These are phyloP conservation scores for Macrobrachium rosenbergii DNA, from an alignment of 1,140 invertebrate species.

Conservation along the genomic window DNA sequence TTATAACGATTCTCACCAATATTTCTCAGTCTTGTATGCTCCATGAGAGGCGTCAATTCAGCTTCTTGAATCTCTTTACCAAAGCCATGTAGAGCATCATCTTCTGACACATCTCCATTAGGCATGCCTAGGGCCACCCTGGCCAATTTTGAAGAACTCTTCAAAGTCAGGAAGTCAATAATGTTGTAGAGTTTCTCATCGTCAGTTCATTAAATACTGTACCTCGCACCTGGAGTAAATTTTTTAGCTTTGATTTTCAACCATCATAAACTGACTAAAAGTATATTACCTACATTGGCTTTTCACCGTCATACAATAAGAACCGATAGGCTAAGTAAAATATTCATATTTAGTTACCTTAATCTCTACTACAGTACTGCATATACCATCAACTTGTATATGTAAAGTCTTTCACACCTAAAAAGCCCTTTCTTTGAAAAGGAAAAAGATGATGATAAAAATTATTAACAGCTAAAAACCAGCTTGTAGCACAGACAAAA, in stretches of 20 bases:
- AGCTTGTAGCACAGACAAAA: neutral
- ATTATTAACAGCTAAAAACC: no score
- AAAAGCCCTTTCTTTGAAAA: no score
- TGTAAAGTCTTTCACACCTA: no score
- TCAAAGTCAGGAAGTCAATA: constrained; percentile 97
- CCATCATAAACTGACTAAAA: no score
- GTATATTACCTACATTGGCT: no score
- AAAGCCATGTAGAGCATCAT: constrained; percentile 62
- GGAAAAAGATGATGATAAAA: no score
- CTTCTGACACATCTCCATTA: constrained; percentile 65
- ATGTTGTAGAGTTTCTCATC: constrained; percentile 91
- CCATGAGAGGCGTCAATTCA: constrained; percentile 92
- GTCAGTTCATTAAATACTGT: constrained; percentile 98
- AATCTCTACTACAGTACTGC: no score
- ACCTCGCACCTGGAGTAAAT: constrained; percentile 82
- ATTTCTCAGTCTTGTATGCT: constrained; percentile 96
- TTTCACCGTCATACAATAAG: no score
- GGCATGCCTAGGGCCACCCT: constrained; percentile 68
- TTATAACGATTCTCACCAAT: constrained; percentile 79
- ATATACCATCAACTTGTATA: no score
- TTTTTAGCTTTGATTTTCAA: neutral
- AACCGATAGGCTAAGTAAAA: no score
- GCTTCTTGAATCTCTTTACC: constrained; percentile 85
- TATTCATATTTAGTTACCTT: no score
- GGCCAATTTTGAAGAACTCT: constrained; percentile 91